phyloP scores from a whole-genome alignment of 2,797 vertebrate genomes.

The Tenualosa thibaudeaui region DNA sequence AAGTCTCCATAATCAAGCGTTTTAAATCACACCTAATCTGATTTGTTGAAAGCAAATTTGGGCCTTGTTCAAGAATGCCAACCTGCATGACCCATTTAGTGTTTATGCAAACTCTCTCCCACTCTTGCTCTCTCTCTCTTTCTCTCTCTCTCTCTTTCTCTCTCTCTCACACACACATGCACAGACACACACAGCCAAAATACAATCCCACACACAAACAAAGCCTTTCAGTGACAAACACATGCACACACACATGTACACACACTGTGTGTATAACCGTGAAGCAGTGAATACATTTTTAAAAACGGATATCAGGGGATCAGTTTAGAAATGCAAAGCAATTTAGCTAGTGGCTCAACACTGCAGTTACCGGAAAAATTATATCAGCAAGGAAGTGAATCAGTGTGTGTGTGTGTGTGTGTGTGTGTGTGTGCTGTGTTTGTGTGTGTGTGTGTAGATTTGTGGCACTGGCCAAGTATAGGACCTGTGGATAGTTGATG shows the following conservation, averaged over 20 bases:
- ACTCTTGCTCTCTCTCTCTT: constrained; percentile 30
- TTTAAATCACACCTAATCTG: constrained; percentile 54
- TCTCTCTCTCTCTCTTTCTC: constrained; percentile 23
- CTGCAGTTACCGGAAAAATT: background rate
- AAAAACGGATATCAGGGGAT: background rate
- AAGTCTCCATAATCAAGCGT: constrained; percentile 58
- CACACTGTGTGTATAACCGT: background rate
- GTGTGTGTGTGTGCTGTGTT: background rate
- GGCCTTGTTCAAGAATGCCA: constrained; percentile 49
- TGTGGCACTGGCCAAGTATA: constrained; percentile 8
- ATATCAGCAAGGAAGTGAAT: background rate
- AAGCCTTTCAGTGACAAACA: constrained; percentile 13
- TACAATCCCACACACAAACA: background rate
- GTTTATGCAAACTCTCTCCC: constrained; percentile 37
- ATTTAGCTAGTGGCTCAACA: background rate
- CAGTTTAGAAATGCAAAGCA: background rate
- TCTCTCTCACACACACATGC: background rate
- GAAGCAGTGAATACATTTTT: background rate
- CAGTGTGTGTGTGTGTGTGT: no score
- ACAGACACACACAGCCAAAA: background rate
- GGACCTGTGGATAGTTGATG: constrained; percentile 1
- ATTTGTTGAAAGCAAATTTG: constrained; percentile 55
- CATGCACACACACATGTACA: background rate
- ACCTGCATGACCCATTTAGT: constrained; percentile 12
- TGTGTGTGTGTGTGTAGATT: background rate